A percentile compares a stretch with the other conserved stretches of the same genome.
Conservation (phyloP, 2,113 vertebrate species). For the Daboia siamensis region DNA sequence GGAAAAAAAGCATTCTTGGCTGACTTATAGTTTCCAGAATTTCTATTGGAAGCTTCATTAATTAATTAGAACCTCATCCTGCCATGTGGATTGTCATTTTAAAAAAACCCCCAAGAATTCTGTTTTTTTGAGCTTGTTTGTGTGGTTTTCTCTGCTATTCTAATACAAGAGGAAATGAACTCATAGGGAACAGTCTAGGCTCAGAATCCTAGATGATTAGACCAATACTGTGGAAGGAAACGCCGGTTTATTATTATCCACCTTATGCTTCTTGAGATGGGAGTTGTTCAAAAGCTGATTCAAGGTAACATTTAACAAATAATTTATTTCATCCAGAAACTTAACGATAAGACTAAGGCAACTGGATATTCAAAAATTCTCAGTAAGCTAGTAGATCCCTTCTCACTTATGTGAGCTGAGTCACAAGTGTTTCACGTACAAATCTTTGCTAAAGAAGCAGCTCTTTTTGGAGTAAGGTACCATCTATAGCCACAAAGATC, state of each 20-base stretch:
- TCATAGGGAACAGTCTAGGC: not conserved
- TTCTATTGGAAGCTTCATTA: not conserved
- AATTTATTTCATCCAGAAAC: slow-evolving; percentile 23
- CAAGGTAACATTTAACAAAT: slow-evolving; percentile 20
- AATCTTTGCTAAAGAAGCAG: slow-evolving; percentile 29
- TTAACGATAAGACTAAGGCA: not conserved
- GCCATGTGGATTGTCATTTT: not conserved
- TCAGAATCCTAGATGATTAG: not conserved
- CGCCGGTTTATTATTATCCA: not conserved
- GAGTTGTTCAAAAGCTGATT: not conserved
- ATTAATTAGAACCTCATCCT: not conserved
- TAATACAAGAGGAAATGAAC: not conserved
- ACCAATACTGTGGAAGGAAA: not conserved
- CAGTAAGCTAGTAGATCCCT: slow-evolving; percentile 37
- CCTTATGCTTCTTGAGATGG: not conserved
- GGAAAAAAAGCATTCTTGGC: not conserved
- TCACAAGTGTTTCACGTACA: not conserved
- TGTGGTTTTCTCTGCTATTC: not conserved
- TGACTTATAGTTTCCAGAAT: not conserved
- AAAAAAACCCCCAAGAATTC: not conserved
- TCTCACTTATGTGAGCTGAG: slow-evolving; percentile 43
- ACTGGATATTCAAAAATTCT: slow-evolving; percentile 26
- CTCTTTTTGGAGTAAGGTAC: slow-evolving; percentile 45
- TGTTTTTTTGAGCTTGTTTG: not conserved
- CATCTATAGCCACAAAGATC: slow-evolving; percentile 21